Percentiles rank a stretch among this genome's conserved stretches.
phyloP scores from a whole-genome alignment of 2,888 invertebrate genomes.

The Ophion slaviceki region DNA sequence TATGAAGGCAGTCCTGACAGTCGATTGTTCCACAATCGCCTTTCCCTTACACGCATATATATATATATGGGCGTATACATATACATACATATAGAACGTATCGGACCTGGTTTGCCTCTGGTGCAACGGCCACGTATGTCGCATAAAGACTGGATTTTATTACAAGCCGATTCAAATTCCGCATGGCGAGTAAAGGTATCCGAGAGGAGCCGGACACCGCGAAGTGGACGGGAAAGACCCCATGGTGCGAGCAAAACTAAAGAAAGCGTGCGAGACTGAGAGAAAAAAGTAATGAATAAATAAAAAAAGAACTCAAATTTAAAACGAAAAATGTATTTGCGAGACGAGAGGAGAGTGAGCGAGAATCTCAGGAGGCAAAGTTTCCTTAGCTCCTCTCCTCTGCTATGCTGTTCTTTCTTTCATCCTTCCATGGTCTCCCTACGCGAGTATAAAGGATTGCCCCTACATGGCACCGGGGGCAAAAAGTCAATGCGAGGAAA shows the following conservation, averaged over 20 bases:
- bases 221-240: conserved; percentile 75
- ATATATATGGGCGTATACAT: not conserved
- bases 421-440: conserved; percentile 28
- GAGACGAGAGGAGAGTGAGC: conserved; percentile 50
- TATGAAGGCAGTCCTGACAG: too few species aligned
- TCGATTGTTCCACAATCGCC: too few species aligned
- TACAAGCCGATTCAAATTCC: conserved; percentile 83
- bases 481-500: conserved; percentile 51
- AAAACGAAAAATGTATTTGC: conserved; percentile 50
- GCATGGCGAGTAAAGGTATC: conserved; percentile 53
- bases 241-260: conserved; percentile 67
- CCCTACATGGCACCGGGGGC: conserved; percentile 40
- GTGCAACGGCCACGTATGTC: conserved; percentile 75
- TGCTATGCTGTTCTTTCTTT: not conserved
- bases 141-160: conserved; percentile 83
- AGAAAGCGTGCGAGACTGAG: conserved; percentile 66
- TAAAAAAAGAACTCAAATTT: not conserved
- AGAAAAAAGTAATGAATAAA: conserved; percentile 4
- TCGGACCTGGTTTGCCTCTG: conserved; percentile 45
- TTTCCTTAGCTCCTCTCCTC: conserved; percentile 36
- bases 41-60: not conserved
- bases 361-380: conserved; percentile 69
- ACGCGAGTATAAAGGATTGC: conserved; percentile 74
- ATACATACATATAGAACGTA: not conserved
- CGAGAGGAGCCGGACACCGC: conserved; percentile 13